Evolutionary conservation across 2,888 invertebrate species (phyloP), one percentile per base, ranked within the genome.

Genomic region (Zonitis immaculata): DNA sequence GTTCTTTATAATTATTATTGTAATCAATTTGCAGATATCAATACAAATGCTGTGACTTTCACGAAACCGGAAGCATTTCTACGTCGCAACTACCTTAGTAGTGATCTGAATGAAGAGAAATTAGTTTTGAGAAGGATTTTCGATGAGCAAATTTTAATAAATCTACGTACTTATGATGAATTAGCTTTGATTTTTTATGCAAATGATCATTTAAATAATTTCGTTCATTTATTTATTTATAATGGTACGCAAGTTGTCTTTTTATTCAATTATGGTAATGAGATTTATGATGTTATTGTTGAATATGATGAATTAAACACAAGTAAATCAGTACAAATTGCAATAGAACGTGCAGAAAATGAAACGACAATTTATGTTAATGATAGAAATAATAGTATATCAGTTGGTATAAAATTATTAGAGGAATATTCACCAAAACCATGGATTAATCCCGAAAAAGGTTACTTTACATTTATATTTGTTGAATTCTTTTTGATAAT

Each of bases 181-280:
- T 84, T 88, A 61, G 87, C 92, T 0, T 76, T 95, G 64, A 86
- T 95, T 14, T 78, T 95, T 6, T 95, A 95, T 70, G 91, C 93
- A 27, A 92, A 95, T 70, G 95, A 96, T 74, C 89, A 95, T 73
- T 79, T 91, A 54, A 95, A 95, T 72, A 96, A 96, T 75, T 95
- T 95, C 73, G 86, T 94, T 47, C 95, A 95, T 74, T 76, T 95
- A 25, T 91, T 90, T 74, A 85, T 94, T 56, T 84, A 87, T 59
- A 86, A 87, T 56, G 88, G 88, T 11, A 86, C 86, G 7, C 83
- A 86, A 76, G 87, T 94, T 20, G 86, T 91, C 42, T 92, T 91
- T 68, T 77, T 91, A 3, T 94, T 91, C 74, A 95, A 95, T 72
- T 82, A 88, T 59, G 88, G 84, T 60, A 84, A 89, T 66, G 86